Conservation (phyloP, 2,888 invertebrate species). For the Galerucella calmariensis region DNA sequence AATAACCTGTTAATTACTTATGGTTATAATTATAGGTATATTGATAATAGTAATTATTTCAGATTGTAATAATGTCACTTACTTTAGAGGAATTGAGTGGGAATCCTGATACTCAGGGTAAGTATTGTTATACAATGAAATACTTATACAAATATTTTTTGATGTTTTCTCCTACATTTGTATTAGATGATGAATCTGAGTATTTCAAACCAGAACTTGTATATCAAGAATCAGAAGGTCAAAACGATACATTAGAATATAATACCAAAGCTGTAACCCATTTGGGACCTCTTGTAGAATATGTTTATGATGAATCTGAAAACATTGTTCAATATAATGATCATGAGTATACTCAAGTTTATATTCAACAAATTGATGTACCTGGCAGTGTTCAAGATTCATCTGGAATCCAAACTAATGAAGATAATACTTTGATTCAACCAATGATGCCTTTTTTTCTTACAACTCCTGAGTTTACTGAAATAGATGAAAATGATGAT, state of each 20-base stretch:
- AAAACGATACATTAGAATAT: slow-evolving; percentile 9
- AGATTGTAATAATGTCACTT: neutral
- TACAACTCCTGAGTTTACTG: slow-evolving; percentile 36
- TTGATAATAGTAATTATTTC: neutral
- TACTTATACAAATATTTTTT: neutral
- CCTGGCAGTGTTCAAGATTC: slow-evolving; percentile 9
- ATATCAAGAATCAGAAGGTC: slow-evolving; percentile 16
- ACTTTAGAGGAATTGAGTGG: neutral
- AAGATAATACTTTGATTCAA: slow-evolving; percentile 29
- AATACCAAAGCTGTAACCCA: slow-evolving; percentile 34
- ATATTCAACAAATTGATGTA: slow-evolving; percentile 1
- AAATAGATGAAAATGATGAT: slow-evolving; percentile 40
- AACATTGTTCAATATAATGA: slow-evolving; percentile 14
- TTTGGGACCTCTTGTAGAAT: slow-evolving; percentile 41
- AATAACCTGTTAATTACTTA: no score
- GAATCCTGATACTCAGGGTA: neutral
- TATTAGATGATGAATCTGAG: slow-evolving; percentile 11
- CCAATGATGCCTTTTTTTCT: slow-evolving; percentile 46
- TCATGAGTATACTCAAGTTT: slow-evolving; percentile 19
- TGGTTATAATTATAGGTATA: no score
- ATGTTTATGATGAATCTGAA: slow-evolving; percentile 38
- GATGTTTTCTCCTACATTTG: neutral
- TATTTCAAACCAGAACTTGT: slow-evolving; percentile 18
- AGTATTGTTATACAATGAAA: neutral
- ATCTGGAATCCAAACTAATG: slow-evolving; percentile 2